Conservation (phyloP, 35 echinoderm and acorn worm species). For the Anneissia japonica region DNA sequence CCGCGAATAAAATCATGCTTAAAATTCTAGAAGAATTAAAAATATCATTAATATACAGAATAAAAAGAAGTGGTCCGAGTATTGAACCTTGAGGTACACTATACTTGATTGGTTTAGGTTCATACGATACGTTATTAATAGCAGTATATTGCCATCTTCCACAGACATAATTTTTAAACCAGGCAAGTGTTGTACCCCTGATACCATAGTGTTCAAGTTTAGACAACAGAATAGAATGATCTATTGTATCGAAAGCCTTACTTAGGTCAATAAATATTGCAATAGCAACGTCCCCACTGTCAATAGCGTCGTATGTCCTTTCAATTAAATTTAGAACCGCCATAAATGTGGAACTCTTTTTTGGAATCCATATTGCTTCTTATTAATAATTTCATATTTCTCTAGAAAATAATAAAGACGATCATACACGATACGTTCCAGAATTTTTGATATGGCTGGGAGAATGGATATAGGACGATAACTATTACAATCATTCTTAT, state of each 20-base stretch:
- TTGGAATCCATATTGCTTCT: constrained; percentile 27
- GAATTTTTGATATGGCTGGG: constrained; percentile 33
- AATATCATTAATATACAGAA: background rate
- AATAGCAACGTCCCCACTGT: too few relatives aligned
- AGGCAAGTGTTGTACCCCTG: background rate
- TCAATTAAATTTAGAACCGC: too few relatives aligned
- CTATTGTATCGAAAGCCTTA: too few relatives aligned
- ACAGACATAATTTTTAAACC: background rate
- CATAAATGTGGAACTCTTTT: background rate
- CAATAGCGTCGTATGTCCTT: too few relatives aligned
- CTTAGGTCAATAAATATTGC: too few relatives aligned
- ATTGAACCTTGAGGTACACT: background rate
- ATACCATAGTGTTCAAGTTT: constrained; percentile 1
- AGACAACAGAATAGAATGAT: background rate
- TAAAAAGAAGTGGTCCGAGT: background rate
- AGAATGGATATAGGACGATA: constrained; percentile 52
- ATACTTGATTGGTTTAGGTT: background rate
- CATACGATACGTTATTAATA: background rate
- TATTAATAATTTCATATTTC: constrained; percentile 13
- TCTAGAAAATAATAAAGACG: constrained; percentile 6
- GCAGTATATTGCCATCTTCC: background rate
- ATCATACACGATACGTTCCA: constrained; percentile 25
- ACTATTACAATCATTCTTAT: constrained; percentile 3
- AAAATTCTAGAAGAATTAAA: background rate
- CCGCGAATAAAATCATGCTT: too few relatives aligned